A percentile compares a stretch with the other conserved stretches of the same genome.
These are phyloP conservation scores for Heliconius congener DNA, from an alignment of 1,140 invertebrate species.

Conservation along the genomic window DNA sequence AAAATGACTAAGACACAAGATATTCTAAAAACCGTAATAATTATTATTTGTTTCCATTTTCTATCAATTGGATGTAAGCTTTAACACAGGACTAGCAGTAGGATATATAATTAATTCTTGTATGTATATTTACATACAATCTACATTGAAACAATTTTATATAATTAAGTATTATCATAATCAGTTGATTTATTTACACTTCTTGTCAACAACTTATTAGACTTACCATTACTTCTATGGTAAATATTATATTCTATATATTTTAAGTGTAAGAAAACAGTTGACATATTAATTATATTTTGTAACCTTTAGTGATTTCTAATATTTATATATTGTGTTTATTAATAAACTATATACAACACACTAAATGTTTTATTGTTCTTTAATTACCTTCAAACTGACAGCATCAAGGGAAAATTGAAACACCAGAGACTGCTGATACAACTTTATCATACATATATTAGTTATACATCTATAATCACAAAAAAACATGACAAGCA, in stretches of 20 bases:
- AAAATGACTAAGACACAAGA: no score
- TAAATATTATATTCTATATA: not conserved
- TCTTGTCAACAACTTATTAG: not conserved
- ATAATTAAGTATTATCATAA: conserved; percentile 18
- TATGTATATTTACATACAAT: conserved; percentile 18
- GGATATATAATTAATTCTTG: conserved; percentile 19
- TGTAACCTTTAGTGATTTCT: conserved; percentile 38
- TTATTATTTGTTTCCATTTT: not conserved
- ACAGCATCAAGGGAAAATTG: not conserved
- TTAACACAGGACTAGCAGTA: conserved; percentile 36
- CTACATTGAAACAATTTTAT: conserved; percentile 3
- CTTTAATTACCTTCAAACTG: not conserved
- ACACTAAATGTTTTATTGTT: conserved; percentile 23
- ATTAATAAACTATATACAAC: conserved; percentile 51
- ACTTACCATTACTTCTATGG: not conserved
- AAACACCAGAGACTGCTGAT: conserved; percentile 20
- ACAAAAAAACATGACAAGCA: conserved; percentile 38
- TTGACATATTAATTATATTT: conserved; percentile 29
- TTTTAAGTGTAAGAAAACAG: not conserved
- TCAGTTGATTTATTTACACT: not conserved
- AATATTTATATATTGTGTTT: conserved; percentile 50
- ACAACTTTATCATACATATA: conserved; percentile 33
- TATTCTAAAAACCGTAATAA: no score
- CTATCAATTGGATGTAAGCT: conserved; percentile 28
- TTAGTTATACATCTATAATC: conserved; percentile 33